Evolutionary conservation across 2,888 invertebrate species (phyloP).

Genomic region (Tachina lurida): DNA sequence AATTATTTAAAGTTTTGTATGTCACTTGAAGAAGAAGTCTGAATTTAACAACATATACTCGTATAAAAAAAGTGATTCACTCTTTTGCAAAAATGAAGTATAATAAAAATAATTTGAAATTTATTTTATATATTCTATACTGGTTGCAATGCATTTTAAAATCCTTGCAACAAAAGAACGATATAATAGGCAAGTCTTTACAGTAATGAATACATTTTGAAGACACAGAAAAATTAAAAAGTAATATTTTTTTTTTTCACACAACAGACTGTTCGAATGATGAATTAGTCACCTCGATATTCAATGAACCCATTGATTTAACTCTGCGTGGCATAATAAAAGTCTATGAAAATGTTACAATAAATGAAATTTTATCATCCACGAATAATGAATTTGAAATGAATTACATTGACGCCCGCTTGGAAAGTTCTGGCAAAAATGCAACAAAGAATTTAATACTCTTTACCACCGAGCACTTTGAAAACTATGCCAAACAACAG

Average conservation of each 20-base stretch:
- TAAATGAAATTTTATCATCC: slow-evolving; percentile 66
- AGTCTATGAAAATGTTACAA: slow-evolving; percentile 71
- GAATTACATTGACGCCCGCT: slow-evolving; percentile 74
- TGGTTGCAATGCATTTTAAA: background rate
- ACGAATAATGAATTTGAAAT: slow-evolving; percentile 72
- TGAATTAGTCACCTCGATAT: slow-evolving; percentile 68
- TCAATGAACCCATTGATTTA: slow-evolving; percentile 70
- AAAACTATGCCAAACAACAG: slow-evolving; percentile 74
- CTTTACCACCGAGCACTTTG: slow-evolving; percentile 73
- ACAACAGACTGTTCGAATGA: slow-evolving; percentile 71
- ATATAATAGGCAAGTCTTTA: slow-evolving; percentile 20
- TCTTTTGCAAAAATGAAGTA: slow-evolving; percentile 1
- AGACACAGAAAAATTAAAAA: background rate
- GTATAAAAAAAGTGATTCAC: background rate
- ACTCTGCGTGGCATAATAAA: slow-evolving; percentile 65
- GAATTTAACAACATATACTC: background rate
- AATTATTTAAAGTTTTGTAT: slow-evolving; percentile 34
- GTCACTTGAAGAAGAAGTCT: slow-evolving; percentile 22
- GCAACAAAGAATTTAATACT: slow-evolving; percentile 69
- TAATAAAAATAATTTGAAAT: background rate
- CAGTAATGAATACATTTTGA: background rate
- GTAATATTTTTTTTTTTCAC: fast-evolving
- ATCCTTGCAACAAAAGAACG: background rate
- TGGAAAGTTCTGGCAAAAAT: slow-evolving; percentile 49
- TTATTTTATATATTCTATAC: background rate